Conservation (phyloP, 2,888 invertebrate genomes). For the Slavum lentiscoides region DNA sequence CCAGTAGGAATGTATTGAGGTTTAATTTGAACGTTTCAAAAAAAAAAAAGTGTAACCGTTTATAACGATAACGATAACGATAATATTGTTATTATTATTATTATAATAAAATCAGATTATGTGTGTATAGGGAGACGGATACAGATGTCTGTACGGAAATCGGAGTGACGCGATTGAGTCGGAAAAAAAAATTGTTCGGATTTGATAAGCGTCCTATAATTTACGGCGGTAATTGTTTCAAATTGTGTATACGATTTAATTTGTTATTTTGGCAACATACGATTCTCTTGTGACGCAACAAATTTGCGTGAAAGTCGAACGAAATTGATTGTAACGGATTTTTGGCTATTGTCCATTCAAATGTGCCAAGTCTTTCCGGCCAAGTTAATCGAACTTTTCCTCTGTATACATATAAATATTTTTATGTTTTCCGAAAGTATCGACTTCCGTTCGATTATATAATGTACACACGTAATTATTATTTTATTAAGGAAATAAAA, state of each 20-base stretch:
- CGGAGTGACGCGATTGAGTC: neutral
- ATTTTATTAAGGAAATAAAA: too few species aligned
- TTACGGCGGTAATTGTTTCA: neutral
- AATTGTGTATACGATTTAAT: neutral
- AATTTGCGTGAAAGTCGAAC: conserved; percentile 6
- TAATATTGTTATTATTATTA: too few species aligned
- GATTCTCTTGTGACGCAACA: neutral
- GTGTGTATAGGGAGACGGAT: too few species aligned
- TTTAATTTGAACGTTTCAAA: too few species aligned
- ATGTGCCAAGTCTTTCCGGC: conserved; percentile 15
- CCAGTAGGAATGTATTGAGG: too few species aligned
- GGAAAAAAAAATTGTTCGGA: too few species aligned
- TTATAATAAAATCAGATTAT: too few species aligned
- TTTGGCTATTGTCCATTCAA: conserved; percentile 15
- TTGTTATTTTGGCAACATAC: conserved; percentile 28
- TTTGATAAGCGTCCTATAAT: neutral
- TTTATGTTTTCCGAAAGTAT: neutral
- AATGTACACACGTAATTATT: too few species aligned
- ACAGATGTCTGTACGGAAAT: neutral
- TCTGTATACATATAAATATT: neutral
- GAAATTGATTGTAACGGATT: neutral
- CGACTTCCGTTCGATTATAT: too few species aligned
- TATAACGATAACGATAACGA: too few species aligned
- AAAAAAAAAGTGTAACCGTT: too few species aligned
- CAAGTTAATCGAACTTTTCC: conserved; percentile 10